These are phyloP conservation scores for Torymus tubicola DNA, from an alignment of 2,888 invertebrate genomes.

Conservation along the genomic window DNA sequence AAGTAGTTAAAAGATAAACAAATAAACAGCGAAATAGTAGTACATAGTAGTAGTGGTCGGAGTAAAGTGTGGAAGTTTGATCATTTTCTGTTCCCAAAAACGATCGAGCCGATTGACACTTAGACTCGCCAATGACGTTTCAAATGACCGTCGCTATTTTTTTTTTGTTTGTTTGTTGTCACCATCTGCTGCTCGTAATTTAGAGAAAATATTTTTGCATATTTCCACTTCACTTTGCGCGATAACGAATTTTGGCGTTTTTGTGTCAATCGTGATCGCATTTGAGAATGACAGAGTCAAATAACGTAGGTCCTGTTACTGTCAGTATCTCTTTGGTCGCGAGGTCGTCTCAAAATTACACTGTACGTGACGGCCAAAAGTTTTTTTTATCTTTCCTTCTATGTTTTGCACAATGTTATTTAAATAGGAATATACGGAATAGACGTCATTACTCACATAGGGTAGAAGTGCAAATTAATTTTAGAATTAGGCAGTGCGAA, in stretches of 20 bases:
- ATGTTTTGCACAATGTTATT: neutral
- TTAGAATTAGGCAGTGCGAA: slow-evolving; percentile 13
- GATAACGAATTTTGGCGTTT: slow-evolving; percentile 18
- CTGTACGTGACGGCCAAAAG: slow-evolving; percentile 19
- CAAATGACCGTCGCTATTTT: neutral
- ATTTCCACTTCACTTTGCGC: neutral
- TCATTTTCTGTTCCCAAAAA: slow-evolving; percentile 32
- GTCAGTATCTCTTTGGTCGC: slow-evolving; percentile 54
- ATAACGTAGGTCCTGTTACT: slow-evolving; percentile 55
- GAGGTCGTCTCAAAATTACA: slow-evolving; percentile 24
- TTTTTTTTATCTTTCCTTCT: neutral
- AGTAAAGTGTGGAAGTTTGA: slow-evolving; percentile 76
- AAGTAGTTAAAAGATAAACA: slow-evolving; percentile 46
- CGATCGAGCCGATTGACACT: slow-evolving; percentile 40
- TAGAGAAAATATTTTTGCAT: slow-evolving; percentile 13
- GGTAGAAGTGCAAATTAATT: slow-evolving; percentile 12
- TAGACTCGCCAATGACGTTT: neutral
- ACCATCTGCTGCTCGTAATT: neutral
- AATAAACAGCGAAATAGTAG: slow-evolving; percentile 46
- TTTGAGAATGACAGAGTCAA: slow-evolving; percentile 59
- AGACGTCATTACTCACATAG: neutral
- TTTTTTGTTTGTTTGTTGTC: slow-evolving; percentile 1
- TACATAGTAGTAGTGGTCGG: slow-evolving; percentile 67
- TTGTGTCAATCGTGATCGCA: slow-evolving; percentile 60
- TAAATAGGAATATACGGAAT: neutral